Evolutionary conservation across 2,888 invertebrate genomes (phyloP), one percentile per base, ranked within the genome.

Genomic region (Tipula vernalis): DNA sequence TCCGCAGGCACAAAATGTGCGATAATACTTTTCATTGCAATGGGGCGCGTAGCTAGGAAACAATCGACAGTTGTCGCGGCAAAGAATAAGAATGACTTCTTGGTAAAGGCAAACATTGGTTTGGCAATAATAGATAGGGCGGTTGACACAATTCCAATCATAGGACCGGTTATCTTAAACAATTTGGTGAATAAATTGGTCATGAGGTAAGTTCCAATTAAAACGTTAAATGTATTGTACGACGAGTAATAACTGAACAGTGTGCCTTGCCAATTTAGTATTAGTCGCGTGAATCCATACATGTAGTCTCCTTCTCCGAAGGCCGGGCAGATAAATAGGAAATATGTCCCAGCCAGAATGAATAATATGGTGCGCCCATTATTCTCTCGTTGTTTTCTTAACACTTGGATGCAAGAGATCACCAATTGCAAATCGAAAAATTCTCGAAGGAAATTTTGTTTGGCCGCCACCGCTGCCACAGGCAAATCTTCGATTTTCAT

Each of bases 341-440:
- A 90, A 87, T 91, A 91, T 0, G 89, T 90, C 44, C 89, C 84
- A 12, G 91, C 89, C 13, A 91, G 87, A 2, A 91, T 87, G 4
- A 90, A 89, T 36, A 91, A 87, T 28, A 90, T 87, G 85, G 90
- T 87, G 42, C 91, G 89, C 2, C 90, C 90, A 85, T 90, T 90
- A 85, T 91, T 90, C 36, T 89, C 88, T 2, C 91, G 89, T 87
- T 91, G 90, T 3, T 90, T 88, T 6, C 90, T 39, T 0, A 91
- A 90, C 86, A 91, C 90, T 13, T 89, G 89, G 0, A 91, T 87
- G 88, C 91, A 91, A 44, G 90, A 91, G 86, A 90, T 87, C 13
- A 90, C 90, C 42, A 91, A 88, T 0, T 90, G 90, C 0, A 90
- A 91, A 89, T 91, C 91, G 36, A 91, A 91, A 47, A 91, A 91